Evolutionary conservation across 1,140 invertebrate genomes (phyloP), one percentile per base, ranked within the genome.

Genomic region (Heliconius hewitsoni): DNA sequence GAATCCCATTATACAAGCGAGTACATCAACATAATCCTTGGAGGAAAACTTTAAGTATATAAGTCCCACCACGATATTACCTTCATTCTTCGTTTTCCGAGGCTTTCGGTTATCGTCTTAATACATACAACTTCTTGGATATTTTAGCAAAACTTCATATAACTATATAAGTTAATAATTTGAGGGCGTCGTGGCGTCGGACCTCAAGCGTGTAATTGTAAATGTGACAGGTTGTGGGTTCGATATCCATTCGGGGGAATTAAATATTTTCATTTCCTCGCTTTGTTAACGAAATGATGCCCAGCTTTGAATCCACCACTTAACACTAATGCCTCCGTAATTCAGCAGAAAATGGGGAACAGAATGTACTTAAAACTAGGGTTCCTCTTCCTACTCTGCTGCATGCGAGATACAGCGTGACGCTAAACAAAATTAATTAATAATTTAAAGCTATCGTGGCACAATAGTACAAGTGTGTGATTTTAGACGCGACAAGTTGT

Each of bases 41-140:
- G 70, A 30, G 27, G n/a, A 72, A 77, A 78, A 78, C 71, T 78
- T 78, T 78, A 78, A 78, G 76, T 78, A 78, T 46, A 73, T 77
- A 77, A 77, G 71, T 72, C 76, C 18, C 50, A 19, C 66, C 75
- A 19, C 66, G 76, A 52, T 72, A 77, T 77, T 77, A 55, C 57
- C 52, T 77, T 77, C 46, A 46, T 76, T 76, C 66, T 76, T 27
- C 57, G n/a, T 37, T 66, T 66, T 76, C 55, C 37, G 66, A 66
- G 57, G 23, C 27, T 76, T 42, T 23, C 57, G 3, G 19, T 39
- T 30, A 30, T 39, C 55, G 60, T 70, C 60, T 76, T 76, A 66
- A 76, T 66, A 37, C 74, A 55, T 76, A n/a, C n/a, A 66, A 66
- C 57, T 70, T 66, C 74, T 76, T 76, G 52, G n/a, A 57, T 27